These are phyloP conservation scores for Zaprionus taronus DNA, from an alignment of 1,140 invertebrate species.

Conservation along the genomic window DNA sequence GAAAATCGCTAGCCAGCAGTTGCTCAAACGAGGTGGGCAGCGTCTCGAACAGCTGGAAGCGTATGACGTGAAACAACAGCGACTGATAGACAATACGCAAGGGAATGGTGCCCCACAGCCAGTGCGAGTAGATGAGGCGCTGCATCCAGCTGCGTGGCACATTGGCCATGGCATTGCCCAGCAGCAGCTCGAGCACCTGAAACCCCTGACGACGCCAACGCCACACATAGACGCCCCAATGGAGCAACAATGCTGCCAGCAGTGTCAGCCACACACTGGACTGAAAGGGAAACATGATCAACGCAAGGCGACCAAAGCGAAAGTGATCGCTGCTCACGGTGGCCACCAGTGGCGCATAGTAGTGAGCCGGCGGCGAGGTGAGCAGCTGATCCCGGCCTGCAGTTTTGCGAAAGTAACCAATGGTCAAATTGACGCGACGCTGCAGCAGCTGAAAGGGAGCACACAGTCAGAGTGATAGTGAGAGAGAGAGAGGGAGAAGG, in stretches of 20 bases:
- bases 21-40: constrained; percentile 53
- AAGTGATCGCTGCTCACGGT: constrained; percentile 50
- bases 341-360: constrained; percentile 64
- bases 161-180: constrained; percentile 44
- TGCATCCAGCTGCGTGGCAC: constrained; percentile 54
- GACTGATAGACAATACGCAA: constrained; percentile 68
- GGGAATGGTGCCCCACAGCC: constrained; percentile 63
- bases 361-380: constrained; percentile 55
- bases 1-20: constrained; percentile 45
- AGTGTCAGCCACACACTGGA: constrained; percentile 47
- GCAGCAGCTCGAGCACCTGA: constrained; percentile 55
- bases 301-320: constrained; percentile 35
- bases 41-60: constrained; percentile 50
- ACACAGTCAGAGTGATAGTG: not conserved
- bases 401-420: constrained; percentile 62
- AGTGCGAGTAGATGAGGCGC: constrained; percentile 63
- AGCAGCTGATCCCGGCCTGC: constrained; percentile 38
- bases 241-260: constrained; percentile 33
- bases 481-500: not conserved
- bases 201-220: constrained; percentile 18
- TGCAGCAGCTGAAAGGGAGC: constrained; percentile 26
- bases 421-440: constrained; percentile 53
- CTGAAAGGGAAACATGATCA: constrained; percentile 59
- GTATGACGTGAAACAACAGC: constrained; percentile 68
- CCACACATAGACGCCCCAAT: constrained; percentile 38